Evolutionary conservation across 2,888 invertebrate genomes (phyloP).

Genomic region (Desoria tigrina): DNA sequence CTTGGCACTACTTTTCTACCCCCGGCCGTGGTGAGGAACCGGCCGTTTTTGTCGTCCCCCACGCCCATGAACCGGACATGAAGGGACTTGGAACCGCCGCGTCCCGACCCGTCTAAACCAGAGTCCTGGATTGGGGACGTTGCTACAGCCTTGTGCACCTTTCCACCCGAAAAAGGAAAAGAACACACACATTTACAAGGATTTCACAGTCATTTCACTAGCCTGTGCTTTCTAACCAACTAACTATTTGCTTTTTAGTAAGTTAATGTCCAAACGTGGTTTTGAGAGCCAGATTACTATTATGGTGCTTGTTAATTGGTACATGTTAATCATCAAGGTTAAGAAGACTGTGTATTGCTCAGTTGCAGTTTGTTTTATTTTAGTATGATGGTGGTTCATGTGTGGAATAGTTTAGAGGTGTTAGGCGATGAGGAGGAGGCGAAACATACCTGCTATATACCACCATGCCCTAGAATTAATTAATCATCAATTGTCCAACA

Average conservation of each 20-base stretch:
- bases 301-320: too few relatives aligned
- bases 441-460: conserved; percentile 43
- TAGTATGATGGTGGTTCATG: too few relatives aligned
- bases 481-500: conserved; percentile 38
- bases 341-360: too few relatives aligned
- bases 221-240: background rate
- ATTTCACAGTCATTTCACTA: conserved; percentile 40
- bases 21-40: conserved; percentile 60
- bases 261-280: too few relatives aligned
- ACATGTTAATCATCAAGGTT: too few relatives aligned
- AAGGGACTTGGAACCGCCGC: conserved; percentile 47
- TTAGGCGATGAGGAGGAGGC: conserved; percentile 22
- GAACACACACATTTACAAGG: conserved; percentile 47
- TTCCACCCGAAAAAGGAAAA: conserved; percentile 47
- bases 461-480: conserved; percentile 24
- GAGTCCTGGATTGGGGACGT: conserved; percentile 86
- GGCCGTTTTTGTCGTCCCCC: conserved; percentile 64
- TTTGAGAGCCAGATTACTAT: too few relatives aligned
- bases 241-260: background rate
- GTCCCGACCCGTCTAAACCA: conserved; percentile 62
- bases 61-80: conserved; percentile 53
- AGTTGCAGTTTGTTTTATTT: too few relatives aligned
- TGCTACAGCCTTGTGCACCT: conserved; percentile 82
- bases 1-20: conserved; percentile 53
- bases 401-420: too few relatives aligned